Evolutionary conservation across 2,888 invertebrate genomes (phyloP).

Genomic region (Leucophenga maculata): DNA sequence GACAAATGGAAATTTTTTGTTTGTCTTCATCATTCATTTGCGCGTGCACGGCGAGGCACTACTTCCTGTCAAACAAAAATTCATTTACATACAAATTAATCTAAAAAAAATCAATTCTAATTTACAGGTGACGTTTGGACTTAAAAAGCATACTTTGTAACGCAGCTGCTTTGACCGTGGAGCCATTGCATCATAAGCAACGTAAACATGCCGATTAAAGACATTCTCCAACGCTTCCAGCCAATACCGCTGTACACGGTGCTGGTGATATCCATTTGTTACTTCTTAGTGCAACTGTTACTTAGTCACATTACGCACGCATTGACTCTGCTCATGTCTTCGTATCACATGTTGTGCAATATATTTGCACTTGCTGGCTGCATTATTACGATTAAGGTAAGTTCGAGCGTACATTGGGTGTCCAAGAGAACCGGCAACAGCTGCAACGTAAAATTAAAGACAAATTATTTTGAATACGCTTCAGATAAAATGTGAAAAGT

Average conservation of each 20-base stretch:
- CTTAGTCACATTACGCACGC: conserved; percentile 93
- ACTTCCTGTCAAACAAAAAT: neutral
- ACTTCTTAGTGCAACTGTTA: conserved; percentile 87
- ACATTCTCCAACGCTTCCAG: conserved; percentile 82
- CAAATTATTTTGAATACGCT: too few relatives aligned
- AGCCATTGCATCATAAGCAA: neutral
- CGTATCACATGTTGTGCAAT: conserved; percentile 95
- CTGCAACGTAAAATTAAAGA: too few relatives aligned
- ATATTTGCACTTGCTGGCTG: conserved; percentile 88
- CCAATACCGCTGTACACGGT: conserved; percentile 84
- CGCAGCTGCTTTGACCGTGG: too few relatives aligned
- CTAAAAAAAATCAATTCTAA: too few relatives aligned
- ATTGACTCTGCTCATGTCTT: conserved; percentile 90
- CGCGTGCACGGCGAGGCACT: neutral
- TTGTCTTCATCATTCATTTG: neutral
- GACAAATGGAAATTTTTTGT: neutral
- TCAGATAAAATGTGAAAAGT: too few relatives aligned
- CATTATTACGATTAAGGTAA: conserved; percentile 85
- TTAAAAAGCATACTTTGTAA: too few relatives aligned
- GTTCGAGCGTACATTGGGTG: conserved; percentile 43
- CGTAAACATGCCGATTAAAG: conserved; percentile 81
- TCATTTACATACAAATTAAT: too few relatives aligned
- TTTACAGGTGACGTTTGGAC: too few relatives aligned
- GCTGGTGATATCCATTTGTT: conserved; percentile 80
- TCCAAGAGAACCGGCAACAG: too few relatives aligned